Evolutionary conservation across 1,140 invertebrate species (phyloP).

Genomic region (Habropoda laboriosa): DNA sequence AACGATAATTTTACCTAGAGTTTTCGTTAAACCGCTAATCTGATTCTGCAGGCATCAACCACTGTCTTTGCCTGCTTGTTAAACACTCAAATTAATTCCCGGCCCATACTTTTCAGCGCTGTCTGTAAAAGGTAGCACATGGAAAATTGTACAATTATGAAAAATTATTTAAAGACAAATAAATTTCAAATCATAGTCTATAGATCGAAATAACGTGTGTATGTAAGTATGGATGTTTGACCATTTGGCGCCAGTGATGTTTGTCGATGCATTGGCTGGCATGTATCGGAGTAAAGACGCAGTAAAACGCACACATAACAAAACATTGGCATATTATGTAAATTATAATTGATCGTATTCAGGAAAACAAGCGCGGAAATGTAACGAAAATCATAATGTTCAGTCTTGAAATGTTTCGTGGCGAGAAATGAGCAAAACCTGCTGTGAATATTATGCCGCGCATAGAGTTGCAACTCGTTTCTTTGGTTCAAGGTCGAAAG

Average conservation of each 20-base stretch:
- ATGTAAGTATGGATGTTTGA: no score
- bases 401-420: no score
- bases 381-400: background rate
- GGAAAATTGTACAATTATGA: background rate
- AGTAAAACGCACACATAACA: no score
- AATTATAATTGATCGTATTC: background rate
- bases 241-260: background rate
- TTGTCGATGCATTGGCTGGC: background rate
- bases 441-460: no score
- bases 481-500: conserved; percentile 7
- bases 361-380: no score
- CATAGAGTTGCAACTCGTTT: background rate
- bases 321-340: background rate
- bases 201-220: no score
- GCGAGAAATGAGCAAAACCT: background rate
- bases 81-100: background rate
- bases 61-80: background rate
- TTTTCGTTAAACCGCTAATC: no score
- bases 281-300: background rate
- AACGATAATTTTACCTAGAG: background rate
- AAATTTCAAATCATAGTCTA: background rate
- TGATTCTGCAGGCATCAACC: background rate
- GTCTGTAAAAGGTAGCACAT: no score
- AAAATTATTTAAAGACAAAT: background rate
- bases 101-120: no score